phyloP scores from a whole-genome alignment of 2,113 vertebrate genomes.

The Nansenia antarctica region DNA sequence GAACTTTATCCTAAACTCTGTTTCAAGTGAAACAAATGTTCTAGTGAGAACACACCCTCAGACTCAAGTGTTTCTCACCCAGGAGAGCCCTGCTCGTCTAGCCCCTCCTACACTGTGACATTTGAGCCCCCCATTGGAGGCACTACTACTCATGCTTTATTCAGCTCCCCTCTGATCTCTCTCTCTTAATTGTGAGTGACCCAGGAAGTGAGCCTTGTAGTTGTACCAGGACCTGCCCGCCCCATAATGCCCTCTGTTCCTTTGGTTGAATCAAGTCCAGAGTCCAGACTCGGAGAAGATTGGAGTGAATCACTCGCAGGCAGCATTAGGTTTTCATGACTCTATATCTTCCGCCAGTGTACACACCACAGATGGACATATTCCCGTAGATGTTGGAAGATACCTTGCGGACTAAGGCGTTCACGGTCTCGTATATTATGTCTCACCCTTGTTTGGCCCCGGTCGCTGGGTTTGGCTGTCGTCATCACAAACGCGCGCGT shows the following conservation, averaged over 20 bases:
- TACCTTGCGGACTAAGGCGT: too few relatives aligned
- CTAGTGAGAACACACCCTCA: too few relatives aligned
- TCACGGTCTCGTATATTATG: too few relatives aligned
- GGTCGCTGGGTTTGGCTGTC: neutral
- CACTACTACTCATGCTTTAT: constrained; percentile 67
- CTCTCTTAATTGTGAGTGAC: constrained; percentile 64
- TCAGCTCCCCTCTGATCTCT: constrained; percentile 67
- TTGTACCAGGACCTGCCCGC: neutral
- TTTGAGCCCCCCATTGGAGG: constrained; percentile 52
- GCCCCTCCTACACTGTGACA: constrained; percentile 49
- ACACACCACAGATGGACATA: too few relatives aligned
- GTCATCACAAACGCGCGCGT: constrained; percentile 14
- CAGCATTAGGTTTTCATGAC: too few relatives aligned
- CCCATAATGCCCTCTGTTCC: too few relatives aligned
- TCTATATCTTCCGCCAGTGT: too few relatives aligned
- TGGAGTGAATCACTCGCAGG: too few relatives aligned
- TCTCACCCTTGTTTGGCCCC: constrained; percentile 11
- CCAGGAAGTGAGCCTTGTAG: constrained; percentile 19
- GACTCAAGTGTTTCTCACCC: neutral
- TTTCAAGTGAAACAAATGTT: too few relatives aligned
- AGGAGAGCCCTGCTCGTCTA: constrained; percentile 15
- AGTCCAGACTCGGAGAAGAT: too few relatives aligned
- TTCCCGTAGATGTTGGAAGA: too few relatives aligned
- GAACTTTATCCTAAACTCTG: too few relatives aligned
- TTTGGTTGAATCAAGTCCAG: neutral